Base-by-base conservation (phyloP, 2,888 invertebrate genomes). In the Lasioglossum calceatum region DNA sequence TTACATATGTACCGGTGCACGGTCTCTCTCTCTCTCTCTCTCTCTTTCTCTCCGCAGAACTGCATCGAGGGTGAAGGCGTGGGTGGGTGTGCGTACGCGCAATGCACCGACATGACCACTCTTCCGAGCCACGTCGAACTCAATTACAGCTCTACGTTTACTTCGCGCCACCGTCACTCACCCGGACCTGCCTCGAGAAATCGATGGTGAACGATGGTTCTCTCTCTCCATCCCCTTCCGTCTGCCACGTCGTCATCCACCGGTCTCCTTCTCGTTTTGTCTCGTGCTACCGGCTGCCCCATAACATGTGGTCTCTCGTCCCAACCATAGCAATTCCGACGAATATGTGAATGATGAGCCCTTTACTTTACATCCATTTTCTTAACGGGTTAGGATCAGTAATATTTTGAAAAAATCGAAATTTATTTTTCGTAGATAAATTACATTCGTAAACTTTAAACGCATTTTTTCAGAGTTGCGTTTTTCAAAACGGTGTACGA, bases 171-270 rank as follows among this genome's bases (percentile, higher is more conserved):
- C 77, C 88, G 88, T 87, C 89, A 84, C 84, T 91, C 91, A 85
- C 77, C 80, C 80, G 67, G 78, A 86, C 87, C 83, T 85, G 84
- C 87, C 89, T 84, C 86, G 85, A 91, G 90, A 90, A 91, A 90
- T 91, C 91, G 91, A 91, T 90, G 91, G 87, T 86, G 91, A 91
- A 88, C 91, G 89, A 91, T 91, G 89, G 87, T 64, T 32, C 86
- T 90, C 85, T 90, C 85, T 86, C 84, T 85, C 86, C 80, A 61
- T 39, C 78, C 77, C 58, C n/a, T 42, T 42, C 58, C 36, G 36
- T 27, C 36, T 27, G 74, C 58, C 75, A 27, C 70, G 76, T 71
- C 78, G 39, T 42, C 32, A 47, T 54, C 19, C 74, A 75, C 78
- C 78, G 58, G 50, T 32, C 39, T 36, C 71, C 64, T 77, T 71